Evolutionary conservation across 2,797 vertebrate genomes (phyloP).

Genomic region (Lagocephalus sceleratus): DNA sequence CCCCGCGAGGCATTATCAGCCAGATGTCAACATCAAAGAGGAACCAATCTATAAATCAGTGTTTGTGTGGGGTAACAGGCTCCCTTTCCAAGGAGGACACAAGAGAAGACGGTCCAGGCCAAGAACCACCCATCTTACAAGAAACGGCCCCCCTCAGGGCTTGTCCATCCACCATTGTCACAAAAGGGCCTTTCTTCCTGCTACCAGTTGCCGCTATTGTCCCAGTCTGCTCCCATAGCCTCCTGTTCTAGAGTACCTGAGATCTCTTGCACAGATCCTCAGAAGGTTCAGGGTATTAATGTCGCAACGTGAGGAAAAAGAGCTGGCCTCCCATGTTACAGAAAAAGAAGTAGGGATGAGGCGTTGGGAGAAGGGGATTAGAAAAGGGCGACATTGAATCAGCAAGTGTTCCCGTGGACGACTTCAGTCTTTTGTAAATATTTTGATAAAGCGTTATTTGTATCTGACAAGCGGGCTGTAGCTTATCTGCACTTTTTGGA

Average conservation of each 20-base stretch:
- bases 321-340: constrained; percentile 54
- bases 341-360: constrained; percentile 49
- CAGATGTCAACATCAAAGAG: constrained; percentile 78
- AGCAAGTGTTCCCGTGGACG: constrained; percentile 63
- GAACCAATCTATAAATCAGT: constrained; percentile 74
- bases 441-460: constrained; percentile 31
- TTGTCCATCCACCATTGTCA: constrained; percentile 67
- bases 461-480: too few relatives aligned
- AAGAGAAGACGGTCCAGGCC: constrained; percentile 64
- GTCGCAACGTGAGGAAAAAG: constrained; percentile 55
- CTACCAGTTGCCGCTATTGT: constrained; percentile 68
- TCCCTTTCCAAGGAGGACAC: constrained; percentile 64
- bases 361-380: constrained; percentile 39
- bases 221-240: constrained; percentile 66
- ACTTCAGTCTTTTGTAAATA: constrained; percentile 65
- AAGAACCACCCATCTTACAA: constrained; percentile 76
- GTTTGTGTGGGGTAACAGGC: constrained; percentile 65
- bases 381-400: constrained; percentile 57
- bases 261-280: constrained; percentile 59
- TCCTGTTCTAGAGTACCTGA: constrained; percentile 60
- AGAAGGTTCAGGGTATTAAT: constrained; percentile 63
- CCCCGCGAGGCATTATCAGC: constrained; percentile 71
- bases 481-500: too few relatives aligned
- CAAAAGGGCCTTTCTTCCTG: constrained; percentile 77
- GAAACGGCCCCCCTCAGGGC: constrained; percentile 68